Evolutionary conservation across 1,140 invertebrate genomes (phyloP).

Genomic region (Metaphire vulgaris): DNA sequence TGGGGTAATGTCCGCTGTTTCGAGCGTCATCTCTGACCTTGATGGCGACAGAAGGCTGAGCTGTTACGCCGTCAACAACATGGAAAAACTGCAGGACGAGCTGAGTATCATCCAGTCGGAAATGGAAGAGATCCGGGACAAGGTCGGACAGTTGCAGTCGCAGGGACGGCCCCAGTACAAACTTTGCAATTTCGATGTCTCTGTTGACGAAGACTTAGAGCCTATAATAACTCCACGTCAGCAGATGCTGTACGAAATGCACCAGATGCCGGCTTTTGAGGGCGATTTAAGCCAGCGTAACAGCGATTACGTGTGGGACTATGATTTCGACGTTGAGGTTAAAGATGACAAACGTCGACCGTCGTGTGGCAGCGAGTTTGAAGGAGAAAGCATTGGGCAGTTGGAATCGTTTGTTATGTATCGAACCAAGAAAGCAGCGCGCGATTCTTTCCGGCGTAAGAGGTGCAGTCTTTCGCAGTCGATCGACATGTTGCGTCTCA

Average conservation of each 20-base stretch:
- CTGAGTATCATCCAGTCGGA: not conserved
- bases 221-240: not conserved
- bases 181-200: not conserved
- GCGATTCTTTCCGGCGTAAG: not conserved
- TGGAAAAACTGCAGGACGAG: not conserved
- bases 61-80: not conserved
- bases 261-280: not conserved
- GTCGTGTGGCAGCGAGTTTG: not conserved
- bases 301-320: not conserved
- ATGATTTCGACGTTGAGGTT: not conserved
- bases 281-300: not conserved
- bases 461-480: not conserved
- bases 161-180: not conserved
- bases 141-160: not conserved
- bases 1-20: not conserved
- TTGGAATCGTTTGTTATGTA: not conserved
- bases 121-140: not conserved
- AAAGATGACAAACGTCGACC: not conserved
- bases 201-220: not conserved
- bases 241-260: not conserved
- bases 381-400: not conserved
- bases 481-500: not conserved
- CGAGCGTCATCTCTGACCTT: not conserved
- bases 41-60: not conserved
- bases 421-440: not conserved